Conservation (phyloP, 1,140 invertebrate genomes). For the Drosophila sp. region DNA sequence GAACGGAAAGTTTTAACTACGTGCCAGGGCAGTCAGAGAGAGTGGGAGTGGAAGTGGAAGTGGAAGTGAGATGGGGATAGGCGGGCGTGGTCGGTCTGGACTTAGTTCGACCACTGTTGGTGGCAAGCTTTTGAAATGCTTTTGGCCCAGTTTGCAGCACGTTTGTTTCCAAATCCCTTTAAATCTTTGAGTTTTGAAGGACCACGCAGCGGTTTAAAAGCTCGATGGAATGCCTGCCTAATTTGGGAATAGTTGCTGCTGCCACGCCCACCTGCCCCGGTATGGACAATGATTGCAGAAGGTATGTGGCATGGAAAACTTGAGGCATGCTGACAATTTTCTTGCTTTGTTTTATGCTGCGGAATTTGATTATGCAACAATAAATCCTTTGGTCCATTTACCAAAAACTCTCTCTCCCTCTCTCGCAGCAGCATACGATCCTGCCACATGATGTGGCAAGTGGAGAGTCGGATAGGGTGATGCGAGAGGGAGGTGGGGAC, state of each 20-base stretch:
- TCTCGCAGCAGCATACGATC: neutral
- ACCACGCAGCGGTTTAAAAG: neutral
- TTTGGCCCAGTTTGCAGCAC: slow-evolving; percentile 69
- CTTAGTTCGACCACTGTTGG: slow-evolving; percentile 36
- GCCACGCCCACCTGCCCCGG: neutral
- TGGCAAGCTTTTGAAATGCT: slow-evolving; percentile 62
- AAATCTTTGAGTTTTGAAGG: slow-evolving; percentile 33
- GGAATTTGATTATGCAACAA: slow-evolving; percentile 80
- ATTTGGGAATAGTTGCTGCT: slow-evolving; percentile 42
- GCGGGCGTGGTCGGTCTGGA: neutral
- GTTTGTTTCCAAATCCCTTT: slow-evolving; percentile 55
- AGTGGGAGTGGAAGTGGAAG: neutral
- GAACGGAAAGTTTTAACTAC: slow-evolving; percentile 78
- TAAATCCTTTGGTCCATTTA: slow-evolving; percentile 78
- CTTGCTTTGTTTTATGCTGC: slow-evolving; percentile 67
- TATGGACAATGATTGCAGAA: slow-evolving; percentile 21
- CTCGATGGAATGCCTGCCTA: slow-evolving; percentile 18
- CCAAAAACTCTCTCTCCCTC: slow-evolving; percentile 8
- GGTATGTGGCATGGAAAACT: slow-evolving; percentile 50
- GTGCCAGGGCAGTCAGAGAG: slow-evolving; percentile 24
- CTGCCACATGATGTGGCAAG: neutral
- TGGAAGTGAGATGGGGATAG: neutral
- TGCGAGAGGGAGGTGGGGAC: neutral
- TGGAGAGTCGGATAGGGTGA: neutral
- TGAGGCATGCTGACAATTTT: slow-evolving; percentile 74